Conservation (phyloP, 2,113 vertebrate species). For the Prolemur simus region DNA sequence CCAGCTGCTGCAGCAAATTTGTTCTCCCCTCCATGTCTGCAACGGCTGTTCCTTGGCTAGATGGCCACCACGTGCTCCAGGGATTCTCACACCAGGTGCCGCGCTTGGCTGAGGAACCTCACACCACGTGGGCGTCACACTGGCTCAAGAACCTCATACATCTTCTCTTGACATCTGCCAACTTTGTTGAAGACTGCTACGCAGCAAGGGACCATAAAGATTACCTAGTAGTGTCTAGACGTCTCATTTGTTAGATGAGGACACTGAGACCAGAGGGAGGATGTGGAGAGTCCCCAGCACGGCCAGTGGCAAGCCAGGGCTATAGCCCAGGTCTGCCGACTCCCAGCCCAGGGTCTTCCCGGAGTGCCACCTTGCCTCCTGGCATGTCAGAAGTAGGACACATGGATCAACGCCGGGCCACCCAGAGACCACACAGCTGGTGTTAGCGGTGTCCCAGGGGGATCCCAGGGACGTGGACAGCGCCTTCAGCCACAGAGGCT, state of each 20-base stretch:
- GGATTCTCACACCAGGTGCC: not conserved
- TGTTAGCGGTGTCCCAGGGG: not conserved
- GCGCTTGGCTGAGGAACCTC: not conserved
- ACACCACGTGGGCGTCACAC: too few relatives aligned
- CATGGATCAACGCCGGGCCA: too few relatives aligned
- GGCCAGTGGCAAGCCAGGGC: not conserved
- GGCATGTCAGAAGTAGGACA: not conserved
- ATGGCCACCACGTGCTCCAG: not conserved
- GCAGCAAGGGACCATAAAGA: not conserved
- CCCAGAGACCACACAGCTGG: not conserved
- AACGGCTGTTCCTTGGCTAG: not conserved
- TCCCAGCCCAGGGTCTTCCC: not conserved
- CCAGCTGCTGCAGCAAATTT: not conserved
- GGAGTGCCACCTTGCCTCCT: not conserved
- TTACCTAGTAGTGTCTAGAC: not conserved
- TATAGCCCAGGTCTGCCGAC: not conserved
- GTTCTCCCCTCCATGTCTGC: not conserved
- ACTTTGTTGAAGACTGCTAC: not conserved
- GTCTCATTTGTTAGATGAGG: not conserved
- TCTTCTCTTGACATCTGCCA: not conserved
- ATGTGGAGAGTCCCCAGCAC: not conserved
- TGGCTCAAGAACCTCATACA: too few relatives aligned
- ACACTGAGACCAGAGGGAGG: not conserved
- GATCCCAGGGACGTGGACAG: not conserved
- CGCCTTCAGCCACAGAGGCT: not conserved